Base-by-base conservation (phyloP, 2,888 invertebrate species). In the Mimachlamys varia region DNA sequence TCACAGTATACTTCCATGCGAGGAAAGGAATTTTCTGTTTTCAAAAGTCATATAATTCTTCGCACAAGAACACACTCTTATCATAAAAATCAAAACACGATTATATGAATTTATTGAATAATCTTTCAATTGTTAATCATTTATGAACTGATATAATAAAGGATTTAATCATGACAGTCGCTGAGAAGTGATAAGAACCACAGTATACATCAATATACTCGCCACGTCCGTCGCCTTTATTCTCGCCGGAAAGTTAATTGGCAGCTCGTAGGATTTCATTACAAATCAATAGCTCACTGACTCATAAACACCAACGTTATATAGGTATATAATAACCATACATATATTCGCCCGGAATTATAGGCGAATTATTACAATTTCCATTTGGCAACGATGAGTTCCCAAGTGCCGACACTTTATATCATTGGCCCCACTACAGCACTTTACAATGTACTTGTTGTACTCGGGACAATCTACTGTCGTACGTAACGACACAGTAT, bases 191-290 rank as follows among this genome's bases (percentile, higher is more conserved):
- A 44, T 44, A 44, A 44, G 44, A 44, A 44, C 44, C 7, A 44
- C 33, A 10, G 76, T 76, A 33, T 76, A 76, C 17, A 27, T 76
- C 76, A 76, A 76, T 76, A 76, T 76, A 76, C 13, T 76, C 33
- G 33, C 27, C 76, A 76, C 76, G 76, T 76, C 33, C 1, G 27
- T 33, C 27, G 76, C 10, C 76, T 76, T 27, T 76, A 76, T 76
- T 76, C 76, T 76, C 76, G 33, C 5, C 33, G 76, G 76, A 76
- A 76, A 76, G 76, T 27, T 76, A 76, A 76, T 76, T 76, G 76
- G 76, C 76, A 76, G 76, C 76, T 76, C 76, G 76, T 76, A 27
- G 76, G 76, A 76, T 76, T 76, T 76, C 76, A 76, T 76, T 76
- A 76, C 76, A 76, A 76, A 76, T 76, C 76, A 22, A 76, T 76